A percentile compares a stretch with the other conserved stretches of the same genome.
phyloP scores from a whole-genome alignment of 1,140 invertebrate species.

The Scaptomyza pallida region DNA sequence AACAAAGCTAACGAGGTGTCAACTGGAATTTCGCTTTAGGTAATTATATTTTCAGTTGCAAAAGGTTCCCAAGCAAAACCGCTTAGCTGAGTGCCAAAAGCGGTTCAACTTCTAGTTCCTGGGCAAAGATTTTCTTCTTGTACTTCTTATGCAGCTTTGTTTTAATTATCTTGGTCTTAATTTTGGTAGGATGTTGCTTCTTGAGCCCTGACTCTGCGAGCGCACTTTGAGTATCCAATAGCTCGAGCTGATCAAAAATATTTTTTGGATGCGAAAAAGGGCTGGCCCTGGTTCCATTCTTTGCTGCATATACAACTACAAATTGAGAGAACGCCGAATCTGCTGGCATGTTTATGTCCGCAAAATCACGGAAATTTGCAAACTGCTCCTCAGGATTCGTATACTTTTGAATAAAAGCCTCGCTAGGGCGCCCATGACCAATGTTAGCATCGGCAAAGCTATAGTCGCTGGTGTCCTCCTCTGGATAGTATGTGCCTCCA shows the following conservation, averaged over 20 bases:
- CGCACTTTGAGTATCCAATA: conserved; percentile 87
- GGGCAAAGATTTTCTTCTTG: conserved; percentile 85
- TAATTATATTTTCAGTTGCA: too few species aligned
- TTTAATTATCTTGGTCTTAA: conserved; percentile 88
- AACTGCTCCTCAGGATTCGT: conserved; percentile 90
- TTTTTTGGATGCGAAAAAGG: conserved; percentile 89
- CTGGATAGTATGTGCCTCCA: conserved; percentile 92
- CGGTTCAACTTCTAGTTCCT: conserved; percentile 85
- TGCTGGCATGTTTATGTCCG: conserved; percentile 92
- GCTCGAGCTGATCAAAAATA: conserved; percentile 91
- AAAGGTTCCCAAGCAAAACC: neutral
- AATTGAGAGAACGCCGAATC: conserved; percentile 92
- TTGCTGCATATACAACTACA: conserved; percentile 92
- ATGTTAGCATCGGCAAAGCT: conserved; percentile 87
- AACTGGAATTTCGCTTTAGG: too few species aligned
- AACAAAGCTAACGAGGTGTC: too few species aligned
- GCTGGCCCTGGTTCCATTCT: conserved; percentile 85
- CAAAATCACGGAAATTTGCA: conserved; percentile 94
- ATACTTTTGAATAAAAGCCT: conserved; percentile 83
- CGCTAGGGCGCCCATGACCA: conserved; percentile 86
- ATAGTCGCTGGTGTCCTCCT: conserved; percentile 84
- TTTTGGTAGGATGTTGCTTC: conserved; percentile 85
- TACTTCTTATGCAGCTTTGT: conserved; percentile 87
- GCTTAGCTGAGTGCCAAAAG: conserved; percentile 88
- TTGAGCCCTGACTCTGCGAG: conserved; percentile 75